Percentiles rank a stretch among this genome's conserved stretches.
phyloP scores from a whole-genome alignment of 2,888 invertebrate genomes.

The Mythimna albipuncta region DNA sequence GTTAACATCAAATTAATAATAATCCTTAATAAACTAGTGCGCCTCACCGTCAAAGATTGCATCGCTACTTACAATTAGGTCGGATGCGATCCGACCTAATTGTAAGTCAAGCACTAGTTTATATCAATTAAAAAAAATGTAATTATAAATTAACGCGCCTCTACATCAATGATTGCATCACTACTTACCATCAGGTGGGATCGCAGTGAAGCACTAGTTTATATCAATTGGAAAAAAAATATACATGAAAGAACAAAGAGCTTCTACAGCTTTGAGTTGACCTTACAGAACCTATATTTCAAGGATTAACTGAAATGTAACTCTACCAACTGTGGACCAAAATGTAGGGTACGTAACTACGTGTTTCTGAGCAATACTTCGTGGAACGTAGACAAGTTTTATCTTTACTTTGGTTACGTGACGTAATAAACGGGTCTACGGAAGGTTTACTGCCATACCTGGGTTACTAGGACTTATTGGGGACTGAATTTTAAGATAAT shows the following conservation, averaged over 20 bases:
- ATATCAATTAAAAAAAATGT: no score
- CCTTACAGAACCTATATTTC: not conserved
- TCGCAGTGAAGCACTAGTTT: no score
- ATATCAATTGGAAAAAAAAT: no score
- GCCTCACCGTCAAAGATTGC: no score
- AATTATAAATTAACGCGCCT: no score
- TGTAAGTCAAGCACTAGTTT: no score
- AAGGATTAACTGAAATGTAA: not conserved
- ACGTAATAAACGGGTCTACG: slow-evolving; percentile 36
- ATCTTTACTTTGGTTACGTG: slow-evolving; percentile 53
- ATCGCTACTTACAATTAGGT: no score
- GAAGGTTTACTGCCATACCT: slow-evolving; percentile 39
- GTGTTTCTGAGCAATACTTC: slow-evolving; percentile 23
- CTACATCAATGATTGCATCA: no score
- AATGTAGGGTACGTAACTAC: slow-evolving; percentile 10
- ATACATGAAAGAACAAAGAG: not conserved
- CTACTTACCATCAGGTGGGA: no score
- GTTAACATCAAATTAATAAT: no score
- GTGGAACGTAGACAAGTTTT: slow-evolving; percentile 38
- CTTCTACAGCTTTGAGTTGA: not conserved
- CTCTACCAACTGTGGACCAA: slow-evolving; percentile 2
- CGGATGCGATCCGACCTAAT: no score
- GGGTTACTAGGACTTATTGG: not conserved
- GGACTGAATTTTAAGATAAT: not conserved
- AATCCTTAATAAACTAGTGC: no score